A percentile compares a stretch with the other conserved stretches of the same genome.
These are phyloP conservation scores for Apaloderma vittatum DNA, from an alignment of 2,113 vertebrate genomes.

Conservation along the genomic window DNA sequence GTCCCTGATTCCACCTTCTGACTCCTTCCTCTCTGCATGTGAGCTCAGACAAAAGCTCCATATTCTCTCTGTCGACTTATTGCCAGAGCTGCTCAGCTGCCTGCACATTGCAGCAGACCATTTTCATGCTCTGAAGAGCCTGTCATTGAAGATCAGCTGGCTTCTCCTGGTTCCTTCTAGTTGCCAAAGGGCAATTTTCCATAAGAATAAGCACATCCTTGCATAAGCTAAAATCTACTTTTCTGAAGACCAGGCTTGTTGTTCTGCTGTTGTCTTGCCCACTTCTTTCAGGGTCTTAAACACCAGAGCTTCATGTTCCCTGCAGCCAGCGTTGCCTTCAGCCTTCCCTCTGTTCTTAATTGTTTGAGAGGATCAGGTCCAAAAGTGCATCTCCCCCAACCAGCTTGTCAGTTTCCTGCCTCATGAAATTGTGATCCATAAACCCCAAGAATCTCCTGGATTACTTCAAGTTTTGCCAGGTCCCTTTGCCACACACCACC, in stretches of 20 bases:
- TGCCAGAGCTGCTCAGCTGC: not conserved
- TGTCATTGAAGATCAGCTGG: not conserved
- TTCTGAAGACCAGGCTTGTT: not conserved
- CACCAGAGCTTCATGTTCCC: not conserved
- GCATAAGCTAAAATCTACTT: not conserved
- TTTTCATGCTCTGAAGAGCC: not conserved
- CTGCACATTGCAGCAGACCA: not conserved
- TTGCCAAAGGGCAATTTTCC: not conserved
- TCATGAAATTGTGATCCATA: not conserved
- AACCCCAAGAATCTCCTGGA: not conserved
- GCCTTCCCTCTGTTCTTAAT: not conserved
- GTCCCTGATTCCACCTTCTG: not conserved
- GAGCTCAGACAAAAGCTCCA: not conserved
- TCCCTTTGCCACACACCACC: not conserved
- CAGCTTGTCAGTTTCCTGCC: not conserved
- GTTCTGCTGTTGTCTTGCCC: not conserved
- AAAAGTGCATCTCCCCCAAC: not conserved
- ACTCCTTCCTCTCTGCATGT: not conserved
- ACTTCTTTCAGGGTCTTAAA: not conserved
- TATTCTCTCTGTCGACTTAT: not conserved
- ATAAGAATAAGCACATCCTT: not conserved
- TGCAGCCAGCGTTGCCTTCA: not conserved
- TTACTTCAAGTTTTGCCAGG: not conserved
- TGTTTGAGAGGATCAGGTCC: not conserved
- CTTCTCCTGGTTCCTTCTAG: not conserved